A percentile compares a stretch with the other conserved stretches of the same genome.
Evolutionary conservation across 2,888 invertebrate genomes (phyloP).

Genomic region (Trypoxylon attenuatum): DNA sequence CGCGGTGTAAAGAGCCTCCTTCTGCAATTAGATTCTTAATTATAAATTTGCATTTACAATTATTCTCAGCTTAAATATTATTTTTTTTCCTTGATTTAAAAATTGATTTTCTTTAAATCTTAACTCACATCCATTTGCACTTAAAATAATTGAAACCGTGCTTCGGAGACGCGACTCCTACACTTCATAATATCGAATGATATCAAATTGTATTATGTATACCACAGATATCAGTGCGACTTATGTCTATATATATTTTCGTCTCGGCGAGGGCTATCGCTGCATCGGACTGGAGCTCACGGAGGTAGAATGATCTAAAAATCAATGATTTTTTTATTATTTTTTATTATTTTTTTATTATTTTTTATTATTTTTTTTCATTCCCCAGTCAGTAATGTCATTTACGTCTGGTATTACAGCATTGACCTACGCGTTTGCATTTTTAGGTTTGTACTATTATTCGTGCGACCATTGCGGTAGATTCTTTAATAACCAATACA

Average conservation of each 20-base stretch:
- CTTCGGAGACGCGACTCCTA: too few relatives aligned
- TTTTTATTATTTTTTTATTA: slow-evolving; percentile 3
- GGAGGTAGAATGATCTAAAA: slow-evolving; percentile 26
- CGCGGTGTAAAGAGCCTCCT: too few relatives aligned
- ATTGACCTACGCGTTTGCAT: too few relatives aligned
- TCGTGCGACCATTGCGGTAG: slow-evolving; percentile 41
- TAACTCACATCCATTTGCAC: too few relatives aligned
- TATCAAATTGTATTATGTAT: background rate
- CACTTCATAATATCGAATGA: background rate
- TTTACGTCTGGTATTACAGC: too few relatives aligned
- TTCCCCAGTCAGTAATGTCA: too few relatives aligned
- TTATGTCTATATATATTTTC: slow-evolving; percentile 30
- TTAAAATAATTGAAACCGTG: too few relatives aligned
- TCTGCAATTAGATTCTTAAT: too few relatives aligned
- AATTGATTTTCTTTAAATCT: too few relatives aligned
- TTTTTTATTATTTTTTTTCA: slow-evolving; percentile 8
- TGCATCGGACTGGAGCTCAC: slow-evolving; percentile 32
- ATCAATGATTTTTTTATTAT: background rate
- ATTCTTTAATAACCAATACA: slow-evolving; percentile 35
- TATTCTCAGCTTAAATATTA: too few relatives aligned
- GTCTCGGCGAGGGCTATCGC: slow-evolving; percentile 15
- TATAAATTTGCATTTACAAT: too few relatives aligned
- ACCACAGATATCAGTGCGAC: slow-evolving; percentile 25
- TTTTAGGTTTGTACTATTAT: slow-evolving; percentile 33
- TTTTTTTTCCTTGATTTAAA: too few relatives aligned